Evolutionary conservation across 2,888 invertebrate species (phyloP), one percentile per base, ranked within the genome.

Genomic region (Eristalinus sepulchralis): DNA sequence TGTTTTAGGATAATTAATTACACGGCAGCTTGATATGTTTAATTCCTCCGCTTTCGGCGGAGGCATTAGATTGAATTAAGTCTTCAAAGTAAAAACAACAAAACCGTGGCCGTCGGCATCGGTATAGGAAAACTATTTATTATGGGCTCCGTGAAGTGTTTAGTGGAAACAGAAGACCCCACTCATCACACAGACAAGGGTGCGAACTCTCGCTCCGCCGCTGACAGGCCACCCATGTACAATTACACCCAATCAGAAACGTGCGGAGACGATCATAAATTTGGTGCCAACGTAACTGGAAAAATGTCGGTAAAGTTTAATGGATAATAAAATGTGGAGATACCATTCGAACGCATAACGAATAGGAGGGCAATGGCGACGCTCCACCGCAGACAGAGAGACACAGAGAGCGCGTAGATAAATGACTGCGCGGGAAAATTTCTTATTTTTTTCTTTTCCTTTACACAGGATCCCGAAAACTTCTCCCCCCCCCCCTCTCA

Each of bases 261-360:
- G 81, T 77, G 36, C 68, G 66, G 77, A 77, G 81, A 77, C 63
- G 77, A 77, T 85, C 81, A 82, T 85, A 85, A 85, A 85, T 85
- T 82, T 85, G 68, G 77, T 85, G 85, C 85, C 72, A 85, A 85
- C 85, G 34, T 64, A 85, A 82, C 85, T 85, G 82, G 85, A 85
- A 85, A 85, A 85, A 85, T 85, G 82, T 82, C 85, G 82, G 85
- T 82, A 82, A 82, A 82, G 85, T 85, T 85, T 81, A 85, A 85
- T 85, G 82, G 82, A 85, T 85, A 77, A 85, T 82, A 85, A 85
- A 85, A 82, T 82, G 77, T 82, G 64, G 63, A 85, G 77, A 82
- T 78, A 85, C 72, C 68, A 85, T 77, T 81, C 62, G 81, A 67
- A 71, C 68, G 71, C 55, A 78, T 55, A 77, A 36, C 36, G 76